Percentiles rank a stretch among this genome's conserved stretches.
phyloP scores from a whole-genome alignment of 2,888 invertebrate species.

The Cheilosia impressa region DNA sequence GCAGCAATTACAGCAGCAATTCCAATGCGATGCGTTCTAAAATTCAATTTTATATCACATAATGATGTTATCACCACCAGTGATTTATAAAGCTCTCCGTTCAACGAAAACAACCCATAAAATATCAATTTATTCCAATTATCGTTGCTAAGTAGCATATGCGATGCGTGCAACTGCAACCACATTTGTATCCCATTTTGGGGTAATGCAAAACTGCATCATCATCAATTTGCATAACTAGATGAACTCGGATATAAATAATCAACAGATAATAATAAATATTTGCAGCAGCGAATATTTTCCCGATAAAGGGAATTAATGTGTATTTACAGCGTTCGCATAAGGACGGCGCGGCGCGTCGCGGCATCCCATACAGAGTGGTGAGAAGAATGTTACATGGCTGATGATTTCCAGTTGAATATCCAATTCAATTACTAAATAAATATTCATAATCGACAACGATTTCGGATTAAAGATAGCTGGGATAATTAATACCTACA shows the following conservation, averaged over 20 bases:
- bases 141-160: slow-evolving; percentile 68
- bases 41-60: slow-evolving; percentile 73
- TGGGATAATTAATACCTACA: slow-evolving; percentile 41
- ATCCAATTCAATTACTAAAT: slow-evolving; percentile 71
- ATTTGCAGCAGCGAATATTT: slow-evolving; percentile 65
- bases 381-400: slow-evolving; percentile 31
- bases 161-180: slow-evolving; percentile 5
- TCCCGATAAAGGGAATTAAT: slow-evolving; percentile 71
- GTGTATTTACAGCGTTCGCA: slow-evolving; percentile 51
- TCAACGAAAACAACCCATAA: slow-evolving; percentile 48
- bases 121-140: slow-evolving; percentile 74
- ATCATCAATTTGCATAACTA: slow-evolving; percentile 74
- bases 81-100: slow-evolving; percentile 61
- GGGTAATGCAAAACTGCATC: slow-evolving; percentile 48
- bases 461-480: slow-evolving; percentile 58
- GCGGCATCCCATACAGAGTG: background rate
- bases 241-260: slow-evolving; percentile 74
- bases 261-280: slow-evolving; percentile 75
- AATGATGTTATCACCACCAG: slow-evolving; percentile 70
- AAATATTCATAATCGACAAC: slow-evolving; percentile 59
- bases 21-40: slow-evolving; percentile 63
- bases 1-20: slow-evolving; percentile 61
- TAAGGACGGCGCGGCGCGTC: background rate
- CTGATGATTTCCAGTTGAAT: slow-evolving; percentile 59
- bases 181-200: background rate